phyloP scores from a whole-genome alignment of 37 sponge, comb jelly and placozoan genomes.

The Lycopodina hypogea region DNA sequence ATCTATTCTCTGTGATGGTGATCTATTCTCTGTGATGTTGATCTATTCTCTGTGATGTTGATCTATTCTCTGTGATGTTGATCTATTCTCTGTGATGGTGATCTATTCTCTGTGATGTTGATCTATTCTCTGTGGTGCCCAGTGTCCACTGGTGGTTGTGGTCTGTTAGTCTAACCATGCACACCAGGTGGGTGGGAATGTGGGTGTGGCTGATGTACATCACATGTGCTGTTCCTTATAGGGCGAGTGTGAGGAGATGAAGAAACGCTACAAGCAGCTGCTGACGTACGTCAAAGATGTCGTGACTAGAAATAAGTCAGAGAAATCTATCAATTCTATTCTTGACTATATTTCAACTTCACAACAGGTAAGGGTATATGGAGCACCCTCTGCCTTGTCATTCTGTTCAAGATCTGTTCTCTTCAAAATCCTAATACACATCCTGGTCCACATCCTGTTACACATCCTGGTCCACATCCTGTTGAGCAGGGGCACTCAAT shows the following conservation, averaged over 20 bases:
- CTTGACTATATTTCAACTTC: conserved; percentile 96
- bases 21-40: too few species aligned
- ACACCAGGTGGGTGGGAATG: too few species aligned
- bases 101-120: too few species aligned
- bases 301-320: conserved; percentile 95
- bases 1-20: too few species aligned
- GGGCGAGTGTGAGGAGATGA: conserved; percentile 84
- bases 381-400: background rate
- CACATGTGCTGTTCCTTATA: too few species aligned
- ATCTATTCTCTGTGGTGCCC: too few species aligned
- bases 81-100: too few species aligned
- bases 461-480: background rate
- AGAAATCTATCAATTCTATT: conserved; percentile 98
- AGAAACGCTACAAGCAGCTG: conserved; percentile 79
- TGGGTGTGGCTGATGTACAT: background rate
- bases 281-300: conserved; percentile 88
- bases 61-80: too few species aligned
- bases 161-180: too few species aligned
- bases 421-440: background rate
- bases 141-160: too few species aligned
- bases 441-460: background rate
- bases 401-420: background rate
- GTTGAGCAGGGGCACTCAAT: too few species aligned
- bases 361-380: conserved; percentile 47
- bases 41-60: too few species aligned